Base-by-base conservation (phyloP, 2,113 vertebrate genomes). In the Monopterus albus region DNA sequence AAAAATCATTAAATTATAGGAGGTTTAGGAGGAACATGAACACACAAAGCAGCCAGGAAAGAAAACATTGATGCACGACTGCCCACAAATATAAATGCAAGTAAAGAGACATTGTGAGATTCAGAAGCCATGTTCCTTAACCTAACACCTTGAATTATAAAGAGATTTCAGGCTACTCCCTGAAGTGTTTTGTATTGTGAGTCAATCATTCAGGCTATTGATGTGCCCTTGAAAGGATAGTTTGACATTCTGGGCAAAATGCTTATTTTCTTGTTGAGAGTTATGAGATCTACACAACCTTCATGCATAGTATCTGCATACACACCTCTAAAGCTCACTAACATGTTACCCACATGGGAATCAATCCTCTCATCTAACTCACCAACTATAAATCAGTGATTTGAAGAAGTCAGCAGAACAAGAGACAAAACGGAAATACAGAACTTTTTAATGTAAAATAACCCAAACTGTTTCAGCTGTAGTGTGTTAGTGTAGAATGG, bases 1-100 rank as follows among this genome's bases (percentile, higher is more conserved):
- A 52, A 71, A 60, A 75, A 64, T 21, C 26, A 21, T 5, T 56
- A 42, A 74, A 72, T 56, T 45, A 50, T 64, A 38, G 25, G 38
- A 51, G 2, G 45, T 35, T 51, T 28, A 15, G 15, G 13, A 56
- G 17, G 21, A 29, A 18, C 7, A 69, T 23, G 69, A 20, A 40
- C 14, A 23, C 33, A 43, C 35, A 46, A n/a, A 65, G 31, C 45
- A 71, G 10, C 21, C 11, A 3, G 17, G 28, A 0, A 58, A 50
- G 18, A 38, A 45, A 70, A 36, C 7, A 63, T n/a, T 50, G 7
- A 7, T 11, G 8, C n/a, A 15, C 17, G 39, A 55, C 5, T 40
- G 20, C 51, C 53, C 33, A 49, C 52, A 42, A 9, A 51, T 20
- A 28, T 23, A 50, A 60, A 66, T 42, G 10, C 14, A 46, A 46